Conservation (phyloP, 2,888 invertebrate genomes). For the Stegana nigrithorax region DNA sequence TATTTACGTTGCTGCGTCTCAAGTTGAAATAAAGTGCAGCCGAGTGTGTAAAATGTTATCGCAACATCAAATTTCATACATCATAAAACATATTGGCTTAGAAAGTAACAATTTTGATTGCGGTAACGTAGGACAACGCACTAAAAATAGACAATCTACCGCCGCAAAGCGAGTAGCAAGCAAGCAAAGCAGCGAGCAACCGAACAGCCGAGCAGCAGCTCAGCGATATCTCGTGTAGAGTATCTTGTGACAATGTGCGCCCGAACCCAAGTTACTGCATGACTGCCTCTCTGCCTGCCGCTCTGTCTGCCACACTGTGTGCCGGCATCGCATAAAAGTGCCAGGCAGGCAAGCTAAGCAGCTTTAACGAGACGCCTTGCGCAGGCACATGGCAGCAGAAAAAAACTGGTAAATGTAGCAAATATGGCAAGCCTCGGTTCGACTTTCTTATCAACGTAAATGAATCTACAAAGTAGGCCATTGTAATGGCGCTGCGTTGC, state of each 20-base stretch:
- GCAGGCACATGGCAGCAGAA: background rate
- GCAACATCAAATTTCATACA: constrained; percentile 65
- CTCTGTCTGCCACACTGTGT: constrained; percentile 24
- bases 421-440: background rate
- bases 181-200: constrained; percentile 47
- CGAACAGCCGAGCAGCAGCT: constrained; percentile 26
- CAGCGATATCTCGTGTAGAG: constrained; percentile 29
- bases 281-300: constrained; percentile 21
- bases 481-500: constrained; percentile 6
- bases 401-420: background rate
- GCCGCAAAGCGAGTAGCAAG: constrained; percentile 28
- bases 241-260: background rate
- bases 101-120: constrained; percentile 61
- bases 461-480: constrained; percentile 46
- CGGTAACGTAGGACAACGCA: constrained; percentile 48
- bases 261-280: background rate
- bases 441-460: background rate
- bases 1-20: too few species aligned
- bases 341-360: constrained; percentile 29
- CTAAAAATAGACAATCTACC: constrained; percentile 42
- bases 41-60: constrained; percentile 60
- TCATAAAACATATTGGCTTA: constrained; percentile 65
- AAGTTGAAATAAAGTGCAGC: constrained; percentile 48
- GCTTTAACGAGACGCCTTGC: constrained; percentile 19
- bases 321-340: background rate